phyloP scores from a whole-genome alignment of 2,113 vertebrate genomes.

The Nannospalax galili region DNA sequence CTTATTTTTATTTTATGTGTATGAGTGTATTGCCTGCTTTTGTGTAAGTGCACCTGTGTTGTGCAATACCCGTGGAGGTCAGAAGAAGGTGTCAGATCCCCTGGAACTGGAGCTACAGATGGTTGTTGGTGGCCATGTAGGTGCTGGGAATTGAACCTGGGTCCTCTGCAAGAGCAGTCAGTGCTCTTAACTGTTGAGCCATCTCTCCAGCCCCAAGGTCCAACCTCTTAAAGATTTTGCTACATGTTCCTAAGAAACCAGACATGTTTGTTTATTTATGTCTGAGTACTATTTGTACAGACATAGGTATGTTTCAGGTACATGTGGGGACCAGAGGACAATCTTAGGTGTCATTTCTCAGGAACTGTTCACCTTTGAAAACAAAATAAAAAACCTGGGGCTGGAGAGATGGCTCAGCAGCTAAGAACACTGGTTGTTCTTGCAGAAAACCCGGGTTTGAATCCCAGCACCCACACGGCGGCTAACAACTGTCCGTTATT shows the following conservation, averaged over 20 bases:
- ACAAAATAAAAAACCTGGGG: background rate
- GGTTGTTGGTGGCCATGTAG: no score
- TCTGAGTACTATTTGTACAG: background rate
- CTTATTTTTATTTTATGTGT: no score
- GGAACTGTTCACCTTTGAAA: background rate
- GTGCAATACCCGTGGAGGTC: no score
- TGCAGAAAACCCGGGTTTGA: background rate
- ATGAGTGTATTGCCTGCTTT: no score
- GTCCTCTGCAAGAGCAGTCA: no score
- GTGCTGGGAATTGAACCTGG: no score
- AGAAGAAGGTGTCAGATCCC: no score
- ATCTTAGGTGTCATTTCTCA: background rate
- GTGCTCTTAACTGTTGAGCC: no score
- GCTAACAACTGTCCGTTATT: background rate
- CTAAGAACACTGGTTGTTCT: background rate
- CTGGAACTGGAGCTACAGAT: no score
- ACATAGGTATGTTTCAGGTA: background rate
- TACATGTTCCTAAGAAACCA: background rate
- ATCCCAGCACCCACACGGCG: background rate
- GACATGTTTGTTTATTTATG: background rate
- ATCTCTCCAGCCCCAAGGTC: no score
- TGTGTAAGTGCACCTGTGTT: no score
- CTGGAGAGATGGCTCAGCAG: background rate
- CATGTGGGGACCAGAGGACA: background rate
- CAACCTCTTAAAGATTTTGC: no score